Conservation (phyloP, 2,113 vertebrate genomes). For the Macquaria australasica region DNA sequence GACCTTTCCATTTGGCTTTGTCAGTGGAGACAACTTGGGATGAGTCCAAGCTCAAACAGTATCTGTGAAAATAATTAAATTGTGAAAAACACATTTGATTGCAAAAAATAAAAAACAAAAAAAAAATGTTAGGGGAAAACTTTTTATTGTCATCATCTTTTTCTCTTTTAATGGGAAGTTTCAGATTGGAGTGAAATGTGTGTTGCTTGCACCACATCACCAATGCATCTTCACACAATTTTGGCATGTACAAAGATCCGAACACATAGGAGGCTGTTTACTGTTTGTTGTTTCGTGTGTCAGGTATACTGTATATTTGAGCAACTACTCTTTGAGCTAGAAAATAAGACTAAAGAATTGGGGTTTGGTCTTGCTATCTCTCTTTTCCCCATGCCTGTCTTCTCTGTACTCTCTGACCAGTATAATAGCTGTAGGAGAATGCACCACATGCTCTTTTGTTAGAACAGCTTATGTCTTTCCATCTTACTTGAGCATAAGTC, state of each 20-base stretch:
- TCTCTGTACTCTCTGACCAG: not conserved
- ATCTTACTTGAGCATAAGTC: constrained; percentile 47
- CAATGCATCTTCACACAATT: not conserved
- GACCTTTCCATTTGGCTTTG: constrained; percentile 36
- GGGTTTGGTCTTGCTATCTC: not conserved
- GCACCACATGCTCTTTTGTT: not conserved
- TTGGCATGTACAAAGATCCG: not conserved
- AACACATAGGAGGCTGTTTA: not conserved
- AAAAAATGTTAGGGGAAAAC: constrained; percentile 1
- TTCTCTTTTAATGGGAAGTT: not conserved
- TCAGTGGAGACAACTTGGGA: constrained; percentile 28
- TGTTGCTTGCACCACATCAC: not conserved
- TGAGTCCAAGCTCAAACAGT: constrained; percentile 30
- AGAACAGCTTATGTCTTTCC: constrained; percentile 24
- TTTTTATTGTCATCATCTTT: not conserved
- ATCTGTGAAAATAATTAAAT: constrained; percentile 22
- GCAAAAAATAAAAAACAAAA: not conserved
- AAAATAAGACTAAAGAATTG: not conserved
- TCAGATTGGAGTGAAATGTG: not conserved
- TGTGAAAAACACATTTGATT: constrained; percentile 17
- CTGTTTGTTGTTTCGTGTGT: not conserved
- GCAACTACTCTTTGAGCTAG: not conserved
- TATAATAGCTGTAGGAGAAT: constrained; percentile 4
- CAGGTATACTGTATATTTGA: not conserved
- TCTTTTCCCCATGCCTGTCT: not conserved